Conservation (phyloP, 2,888 invertebrate genomes). For the Craniophora ligustri region DNA sequence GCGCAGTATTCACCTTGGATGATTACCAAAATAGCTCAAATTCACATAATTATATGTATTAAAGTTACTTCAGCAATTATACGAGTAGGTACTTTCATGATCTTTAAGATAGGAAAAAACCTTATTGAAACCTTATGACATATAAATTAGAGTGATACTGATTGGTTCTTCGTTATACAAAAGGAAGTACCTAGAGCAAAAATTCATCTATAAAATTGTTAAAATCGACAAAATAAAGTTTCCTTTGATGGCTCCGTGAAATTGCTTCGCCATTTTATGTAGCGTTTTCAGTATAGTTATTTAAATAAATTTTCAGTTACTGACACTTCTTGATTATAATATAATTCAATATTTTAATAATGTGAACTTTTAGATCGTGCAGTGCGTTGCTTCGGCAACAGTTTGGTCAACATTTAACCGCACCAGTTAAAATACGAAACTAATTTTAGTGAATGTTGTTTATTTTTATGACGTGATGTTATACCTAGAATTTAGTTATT, state of each 20-base stretch:
- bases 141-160: not conserved
- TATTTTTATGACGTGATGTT: too few relatives aligned
- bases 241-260: slow-evolving; percentile 7
- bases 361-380: slow-evolving; percentile 1
- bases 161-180: not conserved
- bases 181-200: not conserved
- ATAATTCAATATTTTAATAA: slow-evolving; percentile 37
- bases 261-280: slow-evolving; percentile 12
- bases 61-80: too few relatives aligned
- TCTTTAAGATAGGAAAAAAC: too few relatives aligned
- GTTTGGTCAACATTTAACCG: not conserved
- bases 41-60: too few relatives aligned
- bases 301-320: slow-evolving; percentile 27
- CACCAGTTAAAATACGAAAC: not conserved
- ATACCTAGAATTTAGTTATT: too few relatives aligned
- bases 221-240: slow-evolving; percentile 5
- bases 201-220: slow-evolving; percentile 1
- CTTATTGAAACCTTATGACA: too few relatives aligned
- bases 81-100: too few relatives aligned
- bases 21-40: too few relatives aligned
- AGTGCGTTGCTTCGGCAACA: not conserved
- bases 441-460: slow-evolving; percentile 2
- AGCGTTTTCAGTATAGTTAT: slow-evolving; percentile 4
- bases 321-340: slow-evolving; percentile 11
- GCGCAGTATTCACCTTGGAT: too few relatives aligned